phyloP scores from a whole-genome alignment of 2,888 invertebrate species.

The Ptilodon capucinus region DNA sequence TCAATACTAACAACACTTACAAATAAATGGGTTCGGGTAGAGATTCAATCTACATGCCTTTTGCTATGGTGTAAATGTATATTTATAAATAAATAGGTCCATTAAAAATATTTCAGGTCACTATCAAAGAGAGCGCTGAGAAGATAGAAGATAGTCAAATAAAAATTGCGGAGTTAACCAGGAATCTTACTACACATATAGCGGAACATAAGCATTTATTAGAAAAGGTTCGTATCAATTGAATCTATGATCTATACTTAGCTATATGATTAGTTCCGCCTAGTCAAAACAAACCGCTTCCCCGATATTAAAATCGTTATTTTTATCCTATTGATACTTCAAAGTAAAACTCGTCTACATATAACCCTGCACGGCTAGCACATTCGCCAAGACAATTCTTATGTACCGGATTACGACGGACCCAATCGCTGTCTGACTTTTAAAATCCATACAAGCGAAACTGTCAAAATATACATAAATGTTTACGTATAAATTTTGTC shows the following conservation, averaged over 20 bases:
- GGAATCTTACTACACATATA: conserved; percentile 68
- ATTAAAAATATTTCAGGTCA: conserved; percentile 55
- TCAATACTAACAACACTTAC: neutral
- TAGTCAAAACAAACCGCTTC: neutral
- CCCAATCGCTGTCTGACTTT: too few species aligned
- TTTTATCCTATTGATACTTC: neutral
- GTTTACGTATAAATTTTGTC: too few species aligned
- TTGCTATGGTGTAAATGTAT: neutral
- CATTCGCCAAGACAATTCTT: too few species aligned
- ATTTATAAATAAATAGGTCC: neutral
- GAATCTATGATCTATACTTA: neutral
- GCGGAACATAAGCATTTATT: conserved; percentile 61
- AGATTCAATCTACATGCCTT: neutral
- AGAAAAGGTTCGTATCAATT: conserved; percentile 61
- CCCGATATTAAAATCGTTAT: neutral
- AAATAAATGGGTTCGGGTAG: neutral
- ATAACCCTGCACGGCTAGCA: too few species aligned
- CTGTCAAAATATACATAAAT: too few species aligned
- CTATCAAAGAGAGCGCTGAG: conserved; percentile 71
- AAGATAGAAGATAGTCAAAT: conserved; percentile 66
- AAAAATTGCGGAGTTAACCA: conserved; percentile 63
- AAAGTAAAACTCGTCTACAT: too few species aligned
- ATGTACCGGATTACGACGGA: too few species aligned
- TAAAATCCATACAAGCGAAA: too few species aligned
- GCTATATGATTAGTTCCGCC: neutral